These are phyloP conservation scores for Drosophila parabipectinata DNA, from an alignment of 1,140 invertebrate species.

Conservation along the genomic window DNA sequence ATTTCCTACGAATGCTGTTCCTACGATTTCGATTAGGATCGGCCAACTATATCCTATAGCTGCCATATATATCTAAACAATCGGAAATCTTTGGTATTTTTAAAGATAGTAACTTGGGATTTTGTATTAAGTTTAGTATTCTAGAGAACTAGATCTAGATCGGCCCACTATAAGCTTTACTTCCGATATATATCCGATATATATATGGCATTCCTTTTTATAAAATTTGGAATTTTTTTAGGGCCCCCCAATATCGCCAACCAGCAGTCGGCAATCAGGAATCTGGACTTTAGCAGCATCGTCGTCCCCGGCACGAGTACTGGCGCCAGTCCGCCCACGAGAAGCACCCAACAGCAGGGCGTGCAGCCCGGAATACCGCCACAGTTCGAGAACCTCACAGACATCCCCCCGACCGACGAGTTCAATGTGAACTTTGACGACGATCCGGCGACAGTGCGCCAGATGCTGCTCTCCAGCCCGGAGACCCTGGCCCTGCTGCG, in stretches of 20 bases:
- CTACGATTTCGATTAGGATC: too few species aligned
- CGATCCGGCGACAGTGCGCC: slow-evolving; percentile 94
- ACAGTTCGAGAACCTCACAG: slow-evolving; percentile 39
- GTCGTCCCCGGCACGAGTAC: slow-evolving; percentile 88
- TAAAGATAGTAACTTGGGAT: too few species aligned
- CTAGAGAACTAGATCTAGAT: too few species aligned
- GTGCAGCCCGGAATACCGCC: neutral
- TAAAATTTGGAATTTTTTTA: too few species aligned
- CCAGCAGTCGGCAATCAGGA: slow-evolving; percentile 46
- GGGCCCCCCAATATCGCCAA: neutral
- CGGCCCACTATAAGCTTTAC: too few species aligned
- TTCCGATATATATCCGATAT: too few species aligned
- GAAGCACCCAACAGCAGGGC: slow-evolving; percentile 20
- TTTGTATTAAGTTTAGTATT: too few species aligned
- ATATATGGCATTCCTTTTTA: too few species aligned
- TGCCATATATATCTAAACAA: too few species aligned
- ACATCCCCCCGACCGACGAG: slow-evolving; percentile 76
- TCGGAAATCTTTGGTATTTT: too few species aligned
- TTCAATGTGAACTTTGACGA: slow-evolving; percentile 86
- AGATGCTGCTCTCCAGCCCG: slow-evolving; percentile 96
- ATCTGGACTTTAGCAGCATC: slow-evolving; percentile 93
- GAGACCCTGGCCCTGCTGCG: slow-evolving; percentile 95
- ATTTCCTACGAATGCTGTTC: too few species aligned
- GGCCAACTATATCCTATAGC: too few species aligned
- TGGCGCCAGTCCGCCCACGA: slow-evolving; percentile 49